Conservation (phyloP, 1,140 invertebrate genomes). For the Harpegnathos saltator region DNA sequence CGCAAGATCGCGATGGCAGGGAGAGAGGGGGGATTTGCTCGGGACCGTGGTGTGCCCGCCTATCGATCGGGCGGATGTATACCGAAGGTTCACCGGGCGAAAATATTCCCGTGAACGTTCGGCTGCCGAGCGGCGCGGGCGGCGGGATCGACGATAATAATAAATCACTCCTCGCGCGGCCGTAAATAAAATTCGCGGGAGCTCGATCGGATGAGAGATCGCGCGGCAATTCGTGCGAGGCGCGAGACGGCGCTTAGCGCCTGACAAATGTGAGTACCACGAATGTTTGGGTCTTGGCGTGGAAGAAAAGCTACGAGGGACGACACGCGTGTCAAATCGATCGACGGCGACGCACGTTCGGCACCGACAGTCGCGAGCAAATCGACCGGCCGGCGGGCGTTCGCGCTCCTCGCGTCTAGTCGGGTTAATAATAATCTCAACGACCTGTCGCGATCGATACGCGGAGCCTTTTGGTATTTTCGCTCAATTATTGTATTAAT, state of each 20-base stretch:
- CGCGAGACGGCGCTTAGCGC: background rate
- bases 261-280: background rate
- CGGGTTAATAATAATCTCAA: constrained; percentile 48
- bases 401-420: background rate
- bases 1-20: no score
- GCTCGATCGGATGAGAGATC: constrained; percentile 12
- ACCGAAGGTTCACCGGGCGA: background rate
- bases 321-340: background rate
- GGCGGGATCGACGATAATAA: constrained; percentile 13
- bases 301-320: no score
- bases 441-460: constrained; percentile 25
- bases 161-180: background rate
- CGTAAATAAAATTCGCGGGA: constrained; percentile 26
- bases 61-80: background rate
- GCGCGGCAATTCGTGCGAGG: background rate
- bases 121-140: background rate
- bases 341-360: background rate
- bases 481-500: constrained; percentile 56
- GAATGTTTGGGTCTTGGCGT: background rate
- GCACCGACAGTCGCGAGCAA: background rate
- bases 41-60: no score
- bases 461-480: constrained; percentile 45
- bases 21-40: no score
- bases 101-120: background rate
- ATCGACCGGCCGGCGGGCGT: background rate